Conservation (phyloP, 2,113 vertebrate genomes). For the Isichthys henryi region DNA sequence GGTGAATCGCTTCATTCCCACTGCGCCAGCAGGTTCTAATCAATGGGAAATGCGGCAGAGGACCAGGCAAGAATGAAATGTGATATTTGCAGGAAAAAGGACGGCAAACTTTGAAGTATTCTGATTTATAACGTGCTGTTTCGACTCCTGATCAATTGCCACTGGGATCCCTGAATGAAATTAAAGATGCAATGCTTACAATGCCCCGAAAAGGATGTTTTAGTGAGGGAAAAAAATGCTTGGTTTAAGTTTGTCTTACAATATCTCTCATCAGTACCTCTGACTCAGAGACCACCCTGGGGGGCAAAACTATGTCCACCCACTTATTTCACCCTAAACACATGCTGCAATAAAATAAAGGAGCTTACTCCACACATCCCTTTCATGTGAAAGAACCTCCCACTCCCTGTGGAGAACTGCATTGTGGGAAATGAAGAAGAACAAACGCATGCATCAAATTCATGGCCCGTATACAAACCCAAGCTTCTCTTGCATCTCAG, state of each 20-base stretch:
- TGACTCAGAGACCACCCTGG: neutral
- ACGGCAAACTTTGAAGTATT: conserved; percentile 2
- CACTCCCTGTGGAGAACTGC: neutral
- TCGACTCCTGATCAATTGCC: neutral
- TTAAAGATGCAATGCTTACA: neutral
- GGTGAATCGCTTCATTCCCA: neutral
- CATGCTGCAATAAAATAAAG: neutral
- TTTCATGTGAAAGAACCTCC: neutral
- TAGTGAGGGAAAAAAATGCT: neutral
- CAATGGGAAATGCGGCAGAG: neutral
- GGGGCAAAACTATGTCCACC: neutral
- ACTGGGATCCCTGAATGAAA: neutral
- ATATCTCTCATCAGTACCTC: conserved; percentile 2
- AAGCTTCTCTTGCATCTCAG: neutral
- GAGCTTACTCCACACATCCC: neutral
- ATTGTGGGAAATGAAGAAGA: conserved; percentile 1
- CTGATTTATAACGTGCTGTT: neutral
- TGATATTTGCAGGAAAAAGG: neutral
- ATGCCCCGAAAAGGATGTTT: neutral
- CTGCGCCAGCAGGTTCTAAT: neutral
- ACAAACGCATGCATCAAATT: neutral
- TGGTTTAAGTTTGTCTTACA: neutral
- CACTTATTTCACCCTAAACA: conserved; percentile 11
- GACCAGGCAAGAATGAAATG: conserved; percentile 9
- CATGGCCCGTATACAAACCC: neutral